Conservation (phyloP, 1,140 invertebrate species). For the Metaphire vulgaris region DNA sequence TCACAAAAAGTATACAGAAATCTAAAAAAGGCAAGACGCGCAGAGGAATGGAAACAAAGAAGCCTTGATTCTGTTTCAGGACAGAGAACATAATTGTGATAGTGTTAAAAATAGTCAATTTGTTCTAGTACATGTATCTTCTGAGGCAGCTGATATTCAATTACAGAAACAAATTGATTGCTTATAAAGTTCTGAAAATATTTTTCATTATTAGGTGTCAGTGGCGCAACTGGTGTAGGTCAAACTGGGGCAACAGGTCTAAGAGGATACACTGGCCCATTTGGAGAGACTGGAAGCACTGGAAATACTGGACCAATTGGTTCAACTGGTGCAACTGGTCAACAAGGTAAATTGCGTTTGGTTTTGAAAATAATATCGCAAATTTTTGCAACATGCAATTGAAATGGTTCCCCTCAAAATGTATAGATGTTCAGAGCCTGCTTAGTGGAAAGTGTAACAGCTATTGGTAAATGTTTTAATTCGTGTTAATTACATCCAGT, state of each 20-base stretch:
- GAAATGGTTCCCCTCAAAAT: too few species aligned
- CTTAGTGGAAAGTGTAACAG: too few species aligned
- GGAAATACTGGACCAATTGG: neutral
- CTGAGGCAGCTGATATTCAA: too few species aligned
- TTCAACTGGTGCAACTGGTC: neutral
- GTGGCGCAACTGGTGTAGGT: neutral
- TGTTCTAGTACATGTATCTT: too few species aligned
- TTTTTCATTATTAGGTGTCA: neutral
- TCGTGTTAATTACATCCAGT: too few species aligned
- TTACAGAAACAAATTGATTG: too few species aligned
- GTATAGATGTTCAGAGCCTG: too few species aligned
- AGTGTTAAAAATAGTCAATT: neutral
- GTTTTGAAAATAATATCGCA: too few species aligned
- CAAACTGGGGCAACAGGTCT: neutral
- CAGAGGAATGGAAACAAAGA: slow-evolving; percentile 1
- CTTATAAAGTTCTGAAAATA: too few species aligned
- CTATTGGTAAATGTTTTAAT: too few species aligned
- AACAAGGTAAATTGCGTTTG: neutral
- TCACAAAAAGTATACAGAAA: too few species aligned
- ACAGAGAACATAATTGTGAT: neutral
- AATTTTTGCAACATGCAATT: too few species aligned
- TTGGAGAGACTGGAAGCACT: neutral
- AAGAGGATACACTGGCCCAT: neutral
- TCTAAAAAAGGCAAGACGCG: neutral
- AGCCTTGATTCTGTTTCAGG: neutral